Evolutionary conservation across 2,113 vertebrate genomes (phyloP), one percentile per base, ranked within the genome.

Genomic region (Hemibagrus wyckioides): DNA sequence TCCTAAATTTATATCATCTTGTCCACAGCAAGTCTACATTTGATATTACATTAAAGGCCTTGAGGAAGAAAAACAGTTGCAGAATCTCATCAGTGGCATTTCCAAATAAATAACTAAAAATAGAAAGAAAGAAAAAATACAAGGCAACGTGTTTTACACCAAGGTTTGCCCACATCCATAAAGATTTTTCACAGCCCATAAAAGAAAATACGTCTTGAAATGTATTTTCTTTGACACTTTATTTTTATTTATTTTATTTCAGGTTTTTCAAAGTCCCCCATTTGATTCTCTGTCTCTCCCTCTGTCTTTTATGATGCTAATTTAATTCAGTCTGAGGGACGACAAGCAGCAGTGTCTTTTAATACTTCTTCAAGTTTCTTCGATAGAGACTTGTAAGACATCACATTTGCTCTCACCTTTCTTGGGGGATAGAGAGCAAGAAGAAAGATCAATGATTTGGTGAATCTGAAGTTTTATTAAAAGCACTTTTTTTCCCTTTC

Each of bases 401-500:
- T 96, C 92, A 91, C 93, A 96, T 97, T 97, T 96, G 92, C 91
- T 91, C 95, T 96, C 95, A 95, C 95, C 94, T 96, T 96, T 94
- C 92, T 95, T 90, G 77, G 89, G 86, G 91, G 91, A 92, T 90
- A 93, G 90, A 89, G 90, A 87, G 85, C 89, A 90, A 92, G 91
- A 94, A 94, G 94, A 96, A 96, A 97, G 96, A 97, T 97, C 96
- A 97, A 96, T 97, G 97, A 96, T 97, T 95, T 95, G 92, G 92
- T 90, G 94, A 97, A 98, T 98, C 95, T 97, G 96, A 99, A 99
- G 97, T 99, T 99, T 97, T 97, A 98, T 98, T 98, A 97, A 97
- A 97, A 97, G 95, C 96, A 93, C 95, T 95, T 95, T 94, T 95
- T 91, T 93, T 94, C 94, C 96, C 95, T 56, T 17, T 10, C 17